These are phyloP conservation scores for Megaceryle maxima DNA, from an alignment of 2,113 vertebrate species.

Conservation along the genomic window DNA sequence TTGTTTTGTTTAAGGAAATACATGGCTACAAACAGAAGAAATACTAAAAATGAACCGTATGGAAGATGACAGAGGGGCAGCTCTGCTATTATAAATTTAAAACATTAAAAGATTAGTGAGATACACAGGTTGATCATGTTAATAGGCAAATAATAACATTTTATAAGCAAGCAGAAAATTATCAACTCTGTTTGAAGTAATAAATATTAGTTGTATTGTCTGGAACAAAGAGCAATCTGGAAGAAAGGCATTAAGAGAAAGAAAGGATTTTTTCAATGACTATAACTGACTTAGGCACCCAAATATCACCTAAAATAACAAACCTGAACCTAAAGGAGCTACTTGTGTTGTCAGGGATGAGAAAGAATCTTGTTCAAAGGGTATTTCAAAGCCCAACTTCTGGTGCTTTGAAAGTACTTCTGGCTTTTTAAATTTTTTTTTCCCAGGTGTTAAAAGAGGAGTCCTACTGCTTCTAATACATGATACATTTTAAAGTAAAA, in stretches of 20 bases:
- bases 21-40: background rate
- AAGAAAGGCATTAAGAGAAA: background rate
- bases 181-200: background rate
- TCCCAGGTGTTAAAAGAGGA: background rate
- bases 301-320: background rate
- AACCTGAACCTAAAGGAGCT: background rate
- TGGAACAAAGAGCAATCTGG: background rate
- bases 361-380: background rate
- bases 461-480: background rate
- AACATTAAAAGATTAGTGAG: background rate
- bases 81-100: background rate
- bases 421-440: background rate
- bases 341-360: background rate
- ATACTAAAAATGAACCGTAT: background rate
- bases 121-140: background rate
- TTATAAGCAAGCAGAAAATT: background rate
- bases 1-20: background rate
- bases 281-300: background rate
- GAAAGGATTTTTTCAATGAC: background rate
- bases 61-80: background rate
- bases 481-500: background rate
- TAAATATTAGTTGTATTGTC: background rate
- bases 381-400: background rate
- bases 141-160: background rate
- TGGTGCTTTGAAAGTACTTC: background rate